Evolutionary conservation across 2,113 vertebrate species (phyloP).

Genomic region (Lynx canadensis): DNA sequence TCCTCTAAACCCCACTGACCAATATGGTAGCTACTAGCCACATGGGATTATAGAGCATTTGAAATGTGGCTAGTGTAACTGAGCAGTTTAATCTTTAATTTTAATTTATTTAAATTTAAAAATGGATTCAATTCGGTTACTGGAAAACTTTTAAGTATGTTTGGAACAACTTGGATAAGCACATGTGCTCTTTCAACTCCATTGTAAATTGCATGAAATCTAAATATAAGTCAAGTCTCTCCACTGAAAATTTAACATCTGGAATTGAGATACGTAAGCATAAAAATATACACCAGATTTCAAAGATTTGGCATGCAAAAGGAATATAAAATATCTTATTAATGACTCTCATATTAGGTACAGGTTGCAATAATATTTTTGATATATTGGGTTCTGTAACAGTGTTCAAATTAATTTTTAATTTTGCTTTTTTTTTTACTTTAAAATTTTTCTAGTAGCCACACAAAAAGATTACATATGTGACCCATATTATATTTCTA

Average conservation of each 20-base stretch:
- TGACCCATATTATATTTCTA: background rate
- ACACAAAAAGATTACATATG: background rate
- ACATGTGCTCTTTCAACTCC: background rate
- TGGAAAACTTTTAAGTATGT: background rate
- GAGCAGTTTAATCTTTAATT: background rate
- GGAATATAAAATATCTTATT: background rate
- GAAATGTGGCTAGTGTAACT: background rate
- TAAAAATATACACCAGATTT: background rate
- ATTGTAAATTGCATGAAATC: background rate
- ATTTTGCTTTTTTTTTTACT: background rate
- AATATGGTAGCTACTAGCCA: background rate
- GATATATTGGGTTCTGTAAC: background rate
- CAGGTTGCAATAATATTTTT: background rate
- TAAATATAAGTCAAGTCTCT: background rate
- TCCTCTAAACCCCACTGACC: background rate
- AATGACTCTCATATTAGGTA: background rate
- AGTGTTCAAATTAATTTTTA: background rate
- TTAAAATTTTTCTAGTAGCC: background rate
- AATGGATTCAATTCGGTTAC: background rate
- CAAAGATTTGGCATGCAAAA: background rate
- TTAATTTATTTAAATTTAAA: background rate
- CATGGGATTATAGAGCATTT: background rate
- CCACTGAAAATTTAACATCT: background rate
- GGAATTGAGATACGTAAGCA: background rate
- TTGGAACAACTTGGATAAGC: background rate